Evolutionary conservation across 2,113 vertebrate genomes (phyloP), one percentile per base, ranked within the genome.

Genomic region (Hydrochoerus hydrochaeris): DNA sequence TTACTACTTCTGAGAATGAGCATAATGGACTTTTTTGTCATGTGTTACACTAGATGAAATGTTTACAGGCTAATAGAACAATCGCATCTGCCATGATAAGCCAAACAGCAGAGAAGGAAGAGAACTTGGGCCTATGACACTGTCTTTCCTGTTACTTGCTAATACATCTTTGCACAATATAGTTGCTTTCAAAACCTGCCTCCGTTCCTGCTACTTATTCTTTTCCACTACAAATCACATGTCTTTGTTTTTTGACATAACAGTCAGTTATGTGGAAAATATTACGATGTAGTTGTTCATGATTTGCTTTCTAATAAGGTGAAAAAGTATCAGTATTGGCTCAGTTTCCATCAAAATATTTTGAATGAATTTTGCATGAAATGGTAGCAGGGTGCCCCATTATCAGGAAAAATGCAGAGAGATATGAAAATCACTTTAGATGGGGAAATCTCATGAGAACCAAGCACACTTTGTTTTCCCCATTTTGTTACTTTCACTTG

Each of bases 1-100:
- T 94, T 91, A 92, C 93, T 91, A 54, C 69, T 90, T 92, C 73
- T 54, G 91, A 97, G 96, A 96, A 92, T 96, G 65, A 24, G 8
- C 16, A 69, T 85, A 96, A 94, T 82, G 62, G 62, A 69, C 78
- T 41, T 3, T 38, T 17, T 90, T 82, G 57, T 54, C 24, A 58
- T 65, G 38, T 87, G 67, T 96, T 92, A 93, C 69, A 92, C 60
- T 82, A 77, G 54, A 90, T 44, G 60, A 96, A 97, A 94, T 85
- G n/a, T 92, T 85, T 86, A 32, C 67, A 46, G 58, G 63, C 67
- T 87, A 93, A 96, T 46, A 95, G 60, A 95, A 83, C 44, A 93
- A 89, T 97, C 62, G 89, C 41, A 94, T 87, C 88, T 58, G 19
- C 49, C 73, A 67, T 90, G 65, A 75, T 62, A 88, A 94, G 85